Base-by-base conservation (phyloP, 1,140 invertebrate genomes). In the Dreissena rostriformis region DNA sequence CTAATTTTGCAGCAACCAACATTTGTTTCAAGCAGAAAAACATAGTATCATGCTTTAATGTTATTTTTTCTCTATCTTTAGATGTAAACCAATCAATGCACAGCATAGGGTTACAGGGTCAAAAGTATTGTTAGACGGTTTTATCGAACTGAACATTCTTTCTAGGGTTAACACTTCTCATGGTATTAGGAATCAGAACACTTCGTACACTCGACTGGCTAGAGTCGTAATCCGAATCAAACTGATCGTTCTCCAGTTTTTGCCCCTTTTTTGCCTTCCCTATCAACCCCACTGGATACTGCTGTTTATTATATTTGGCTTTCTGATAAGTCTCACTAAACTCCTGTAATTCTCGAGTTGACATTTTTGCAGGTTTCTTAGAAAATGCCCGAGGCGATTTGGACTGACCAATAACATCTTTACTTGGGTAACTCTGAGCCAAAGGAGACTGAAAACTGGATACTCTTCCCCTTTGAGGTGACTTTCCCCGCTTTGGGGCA, bases 191-290 rank as follows among this genome's bases (percentile, higher is more conserved):
- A 15, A 19, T 52, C 15, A 80, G 67, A 39, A 57, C 51, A 29
- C 79, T 81, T 73, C 22, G 57, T 11, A 49, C 71, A 82, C 71
- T 74, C 12, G 80, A 82, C 61, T 67, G 28, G 15, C 49, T 63
- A 24, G 80, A 82, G 63, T 74, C 80, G 53, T 82, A 82, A 65
- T 82, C 80, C 15, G 80, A 82, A 68, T 82, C 80, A 81, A 73
- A 81, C 24, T 73, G 79, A 5, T 82, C 80, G 65, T 52, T 82
- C 2, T 74, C 63, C 0, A 75, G 55, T 67, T 75, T 68, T 22
- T 49, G 17, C 1, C 66, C 28, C 52, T 75, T 82, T 26, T 68
- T 53, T 19, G 55, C 72, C 24, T 19, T 74, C 0, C 80, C 80
- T 10, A 82, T 63, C 15, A 82, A 53, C n/a, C 29, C n/a, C 1